phyloP scores from a whole-genome alignment of 2,113 vertebrate species.

The Sturnira hondurensis region DNA sequence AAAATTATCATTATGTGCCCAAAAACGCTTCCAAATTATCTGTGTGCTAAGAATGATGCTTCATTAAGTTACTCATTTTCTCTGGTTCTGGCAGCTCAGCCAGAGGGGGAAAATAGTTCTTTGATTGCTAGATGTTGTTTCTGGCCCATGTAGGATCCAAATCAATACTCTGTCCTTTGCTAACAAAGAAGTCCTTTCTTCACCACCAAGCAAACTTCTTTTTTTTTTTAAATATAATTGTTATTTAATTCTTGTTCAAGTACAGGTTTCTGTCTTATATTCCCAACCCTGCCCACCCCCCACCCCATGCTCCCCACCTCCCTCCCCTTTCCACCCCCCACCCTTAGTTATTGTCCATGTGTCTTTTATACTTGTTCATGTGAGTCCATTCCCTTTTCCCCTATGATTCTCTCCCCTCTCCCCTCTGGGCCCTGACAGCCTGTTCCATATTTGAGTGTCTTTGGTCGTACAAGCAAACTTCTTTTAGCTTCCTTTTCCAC shows the following conservation, averaged over 20 bases:
- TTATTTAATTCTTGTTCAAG: too few species aligned
- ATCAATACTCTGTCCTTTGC: neutral
- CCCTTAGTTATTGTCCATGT: too few species aligned
- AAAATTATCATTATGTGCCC: slow-evolving; percentile 64
- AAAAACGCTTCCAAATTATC: slow-evolving; percentile 62
- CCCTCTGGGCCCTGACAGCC: too few species aligned
- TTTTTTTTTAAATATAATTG: too few species aligned
- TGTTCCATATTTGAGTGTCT: too few species aligned
- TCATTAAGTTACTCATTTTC: slow-evolving; percentile 68
- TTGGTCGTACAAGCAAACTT: neutral
- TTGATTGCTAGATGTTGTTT: slow-evolving; percentile 23
- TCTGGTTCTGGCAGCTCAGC: slow-evolving; percentile 39
- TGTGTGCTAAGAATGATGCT: slow-evolving; percentile 54
- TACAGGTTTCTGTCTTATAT: too few species aligned
- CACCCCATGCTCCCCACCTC: too few species aligned
- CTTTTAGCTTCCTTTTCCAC: neutral
- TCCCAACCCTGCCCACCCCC: too few species aligned
- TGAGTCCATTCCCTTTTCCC: too few species aligned
- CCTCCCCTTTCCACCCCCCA: too few species aligned
- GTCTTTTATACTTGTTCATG: too few species aligned
- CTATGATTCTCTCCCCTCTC: too few species aligned
- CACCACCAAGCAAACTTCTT: neutral
- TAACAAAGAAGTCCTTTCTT: neutral
- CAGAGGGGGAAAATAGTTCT: neutral
- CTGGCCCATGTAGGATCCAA: neutral